A percentile compares a stretch with the other conserved stretches of the same genome.
Evolutionary conservation across 2,113 vertebrate species (phyloP).

Genomic region (Thalassarche chlororhynchos): DNA sequence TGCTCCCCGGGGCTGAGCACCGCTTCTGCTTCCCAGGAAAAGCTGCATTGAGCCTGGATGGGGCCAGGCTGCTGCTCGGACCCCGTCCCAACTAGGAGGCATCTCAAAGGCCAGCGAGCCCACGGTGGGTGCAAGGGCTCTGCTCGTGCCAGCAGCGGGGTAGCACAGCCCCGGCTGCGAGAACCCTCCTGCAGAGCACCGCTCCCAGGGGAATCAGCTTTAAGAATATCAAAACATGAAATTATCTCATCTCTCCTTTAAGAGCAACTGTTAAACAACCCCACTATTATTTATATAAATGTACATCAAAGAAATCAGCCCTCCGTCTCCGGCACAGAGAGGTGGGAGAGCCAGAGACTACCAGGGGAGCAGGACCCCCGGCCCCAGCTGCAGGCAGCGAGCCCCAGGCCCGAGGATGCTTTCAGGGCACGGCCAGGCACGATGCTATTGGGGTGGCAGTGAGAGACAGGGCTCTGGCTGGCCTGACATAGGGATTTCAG

Average conservation of each 20-base stretch:
- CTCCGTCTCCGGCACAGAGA: not conserved
- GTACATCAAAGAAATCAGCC: not conserved
- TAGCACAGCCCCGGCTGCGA: not conserved
- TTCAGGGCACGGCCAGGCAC: not conserved
- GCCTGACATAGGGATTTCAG: not conserved
- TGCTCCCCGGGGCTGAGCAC: not conserved
- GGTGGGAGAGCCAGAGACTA: not conserved
- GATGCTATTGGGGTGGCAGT: not conserved
- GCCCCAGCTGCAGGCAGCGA: not conserved
- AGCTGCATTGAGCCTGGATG: not conserved
- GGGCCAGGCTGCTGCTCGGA: not conserved
- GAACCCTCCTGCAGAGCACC: not conserved
- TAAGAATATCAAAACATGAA: conserved; percentile 66
- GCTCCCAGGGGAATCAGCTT: conserved; percentile 31
- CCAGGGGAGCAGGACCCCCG: not conserved
- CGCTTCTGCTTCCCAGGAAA: not conserved
- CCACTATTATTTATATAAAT: conserved; percentile 55
- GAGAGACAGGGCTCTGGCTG: not conserved
- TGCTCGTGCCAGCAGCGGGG: not conserved
- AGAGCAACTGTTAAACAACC: conserved; percentile 44
- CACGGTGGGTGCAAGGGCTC: rapidly evolving
- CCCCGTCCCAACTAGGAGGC: not conserved
- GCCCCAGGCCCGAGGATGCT: not conserved
- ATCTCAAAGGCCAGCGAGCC: not conserved
- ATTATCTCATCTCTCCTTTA: conserved; percentile 70